phyloP scores from a whole-genome alignment of 30 jellyfish, hydroid and myxozoan genomes.

The Rhopilema esculentum region DNA sequence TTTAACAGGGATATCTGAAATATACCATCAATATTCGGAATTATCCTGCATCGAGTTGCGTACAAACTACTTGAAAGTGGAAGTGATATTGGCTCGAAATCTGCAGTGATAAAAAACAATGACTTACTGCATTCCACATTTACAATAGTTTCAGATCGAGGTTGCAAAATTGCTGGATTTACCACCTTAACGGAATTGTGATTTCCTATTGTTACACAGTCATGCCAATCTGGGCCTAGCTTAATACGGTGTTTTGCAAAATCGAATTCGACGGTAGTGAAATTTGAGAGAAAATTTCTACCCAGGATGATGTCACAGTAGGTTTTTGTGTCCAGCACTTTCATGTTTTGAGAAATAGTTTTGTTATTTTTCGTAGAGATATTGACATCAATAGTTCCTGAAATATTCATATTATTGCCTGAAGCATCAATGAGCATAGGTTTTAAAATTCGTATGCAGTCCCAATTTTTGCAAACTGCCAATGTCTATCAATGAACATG shows the following conservation, averaged over 20 bases:
- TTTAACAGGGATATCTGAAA: slow-evolving; percentile 50
- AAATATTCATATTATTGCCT: slow-evolving; percentile 33
- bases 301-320: slow-evolving; percentile 10
- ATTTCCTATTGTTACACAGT: background rate
- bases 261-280: background rate
- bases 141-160: slow-evolving; percentile 25
- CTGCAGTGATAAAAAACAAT: slow-evolving; percentile 51
- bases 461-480: slow-evolving; percentile 38
- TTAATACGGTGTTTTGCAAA: background rate
- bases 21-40: slow-evolving; percentile 46
- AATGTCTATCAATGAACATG: slow-evolving; percentile 48
- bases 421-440: slow-evolving; percentile 35
- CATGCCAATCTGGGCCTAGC: background rate
- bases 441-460: background rate
- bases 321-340: background rate
- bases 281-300: slow-evolving; percentile 14
- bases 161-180: background rate
- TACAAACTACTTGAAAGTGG: slow-evolving; percentile 11
- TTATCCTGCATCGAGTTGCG: slow-evolving; percentile 54
- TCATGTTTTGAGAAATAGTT: slow-evolving; percentile 9
- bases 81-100: slow-evolving; percentile 47
- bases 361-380: background rate
- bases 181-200: slow-evolving; percentile 4
- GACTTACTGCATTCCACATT: slow-evolving; percentile 64
- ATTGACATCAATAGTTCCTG: slow-evolving; percentile 2